These are phyloP conservation scores for Hephaestus fuliginosus DNA, from an alignment of 2,797 vertebrate species.

Conservation along the genomic window DNA sequence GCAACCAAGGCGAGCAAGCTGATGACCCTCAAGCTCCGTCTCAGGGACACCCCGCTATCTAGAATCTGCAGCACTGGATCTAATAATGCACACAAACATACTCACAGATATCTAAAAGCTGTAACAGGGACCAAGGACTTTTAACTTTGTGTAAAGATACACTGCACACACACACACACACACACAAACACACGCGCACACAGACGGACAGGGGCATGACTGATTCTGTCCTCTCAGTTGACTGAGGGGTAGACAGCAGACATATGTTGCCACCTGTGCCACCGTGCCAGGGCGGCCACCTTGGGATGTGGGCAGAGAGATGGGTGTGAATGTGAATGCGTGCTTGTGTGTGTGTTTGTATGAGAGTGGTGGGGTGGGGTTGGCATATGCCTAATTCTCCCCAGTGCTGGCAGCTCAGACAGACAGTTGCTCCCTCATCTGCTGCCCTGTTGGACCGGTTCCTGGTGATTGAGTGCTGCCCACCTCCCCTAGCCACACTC, in stretches of 20 bases:
- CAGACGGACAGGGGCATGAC: slow-evolving; percentile 28
- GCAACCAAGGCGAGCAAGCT: slow-evolving; percentile 25
- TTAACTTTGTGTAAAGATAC: slow-evolving; percentile 13
- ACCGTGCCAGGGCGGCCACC: slow-evolving; percentile 41
- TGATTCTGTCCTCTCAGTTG: slow-evolving; percentile 17
- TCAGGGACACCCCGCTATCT: slow-evolving; percentile 40
- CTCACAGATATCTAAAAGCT: slow-evolving; percentile 21
- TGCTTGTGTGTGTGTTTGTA: slow-evolving; percentile 16
- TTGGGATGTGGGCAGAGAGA: slow-evolving; percentile 35
- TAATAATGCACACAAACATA: slow-evolving; percentile 15
- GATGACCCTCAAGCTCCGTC: slow-evolving; percentile 55
- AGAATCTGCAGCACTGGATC: slow-evolving; percentile 37
- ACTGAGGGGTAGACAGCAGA: slow-evolving; percentile 49
- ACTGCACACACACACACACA: too few species aligned
- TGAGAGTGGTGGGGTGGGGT: slow-evolving; percentile 32
- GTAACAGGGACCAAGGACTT: slow-evolving; percentile 29
- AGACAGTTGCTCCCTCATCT: slow-evolving; percentile 83
- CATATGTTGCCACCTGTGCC: slow-evolving; percentile 79
- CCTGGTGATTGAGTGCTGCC: slow-evolving; percentile 69
- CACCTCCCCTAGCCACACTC: slow-evolving; percentile 51
- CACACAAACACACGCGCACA: neutral
- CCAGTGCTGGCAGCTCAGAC: slow-evolving; percentile 69
- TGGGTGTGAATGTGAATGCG: slow-evolving; percentile 25
- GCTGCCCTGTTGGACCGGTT: slow-evolving; percentile 78
- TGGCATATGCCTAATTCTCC: slow-evolving; percentile 72